Conservation (phyloP, 92 coral and sea anemone species). For the Micromussa lordhowensis region DNA sequence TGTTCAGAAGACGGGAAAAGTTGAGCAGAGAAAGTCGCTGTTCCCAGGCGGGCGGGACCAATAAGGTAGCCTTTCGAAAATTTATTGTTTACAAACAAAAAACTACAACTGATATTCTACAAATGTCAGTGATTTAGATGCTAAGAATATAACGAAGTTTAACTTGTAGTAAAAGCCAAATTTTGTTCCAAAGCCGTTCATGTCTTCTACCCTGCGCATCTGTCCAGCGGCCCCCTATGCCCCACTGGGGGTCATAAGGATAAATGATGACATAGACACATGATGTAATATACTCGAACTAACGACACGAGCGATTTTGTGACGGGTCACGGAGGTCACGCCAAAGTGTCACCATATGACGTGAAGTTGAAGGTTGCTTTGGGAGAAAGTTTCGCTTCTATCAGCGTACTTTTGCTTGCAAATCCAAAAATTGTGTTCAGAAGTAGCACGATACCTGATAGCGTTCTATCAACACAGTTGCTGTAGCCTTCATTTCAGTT, state of each 20-base stretch:
- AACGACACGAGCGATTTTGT: not conserved
- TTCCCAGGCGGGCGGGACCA: conserved; percentile 16
- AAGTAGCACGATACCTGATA: not conserved
- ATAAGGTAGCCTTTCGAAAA: conserved; percentile 1
- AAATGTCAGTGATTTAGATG: conserved; percentile 19
- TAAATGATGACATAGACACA: no score
- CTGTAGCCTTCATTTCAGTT: conserved; percentile 10
- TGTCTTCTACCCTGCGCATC: not conserved
- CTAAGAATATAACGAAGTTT: not conserved
- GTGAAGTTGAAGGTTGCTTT: not conserved
- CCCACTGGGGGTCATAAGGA: no score
- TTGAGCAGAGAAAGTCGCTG: conserved; percentile 21
- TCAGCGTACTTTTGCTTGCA: not conserved
- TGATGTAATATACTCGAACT: not conserved
- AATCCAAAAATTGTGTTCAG: conserved; percentile 10
- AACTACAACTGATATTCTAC: not conserved
- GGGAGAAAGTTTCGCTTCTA: not conserved
- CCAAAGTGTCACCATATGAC: not conserved
- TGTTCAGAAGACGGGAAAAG: conserved; percentile 12
- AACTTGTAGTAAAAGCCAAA: not conserved
- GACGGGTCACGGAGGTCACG: not conserved
- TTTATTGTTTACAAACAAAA: conserved; percentile 17
- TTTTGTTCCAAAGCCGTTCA: not conserved
- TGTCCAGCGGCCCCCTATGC: no score
- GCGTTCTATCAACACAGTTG: not conserved